phyloP scores from a whole-genome alignment of 1,140 invertebrate genomes.

The Drosophila kepulauana region DNA sequence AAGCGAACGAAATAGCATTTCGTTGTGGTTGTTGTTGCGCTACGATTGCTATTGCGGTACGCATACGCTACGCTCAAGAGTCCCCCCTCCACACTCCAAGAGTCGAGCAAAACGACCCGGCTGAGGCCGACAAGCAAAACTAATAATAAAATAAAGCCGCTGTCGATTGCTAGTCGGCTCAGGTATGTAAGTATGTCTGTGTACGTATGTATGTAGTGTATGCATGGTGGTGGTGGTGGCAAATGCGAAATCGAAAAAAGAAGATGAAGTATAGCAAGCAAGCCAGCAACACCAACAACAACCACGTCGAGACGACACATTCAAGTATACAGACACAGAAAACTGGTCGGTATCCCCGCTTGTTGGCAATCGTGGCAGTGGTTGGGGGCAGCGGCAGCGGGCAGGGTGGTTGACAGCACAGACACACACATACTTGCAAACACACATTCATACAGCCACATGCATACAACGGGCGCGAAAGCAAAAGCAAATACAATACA shows the following conservation, averaged over 20 bases:
- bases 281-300: conserved; percentile 30
- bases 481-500: conserved; percentile 68
- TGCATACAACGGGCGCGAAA: conserved; percentile 43
- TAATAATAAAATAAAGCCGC: conserved; percentile 80
- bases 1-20: conserved; percentile 50
- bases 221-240: conserved; percentile 58
- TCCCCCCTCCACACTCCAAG: conserved; percentile 3
- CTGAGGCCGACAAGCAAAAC: conserved; percentile 70
- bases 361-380: conserved; percentile 19
- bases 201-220: conserved; percentile 4
- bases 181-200: conserved; percentile 36
- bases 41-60: conserved; percentile 41
- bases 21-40: conserved; percentile 16
- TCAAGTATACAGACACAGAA: conserved; percentile 75
- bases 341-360: conserved; percentile 54
- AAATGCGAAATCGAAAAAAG: conserved; percentile 69
- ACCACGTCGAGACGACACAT: conserved; percentile 64
- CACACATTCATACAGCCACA: not conserved
- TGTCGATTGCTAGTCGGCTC: conserved; percentile 53
- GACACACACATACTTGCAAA: conserved; percentile 1
- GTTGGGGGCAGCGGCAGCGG: conserved; percentile 21
- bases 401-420: conserved; percentile 66
- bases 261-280: conserved; percentile 78
- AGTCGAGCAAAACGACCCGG: conserved; percentile 23
- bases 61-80: conserved; percentile 35